Evolutionary conservation across 2,888 invertebrate genomes (phyloP).

Genomic region (Himalopsyche anomala): DNA sequence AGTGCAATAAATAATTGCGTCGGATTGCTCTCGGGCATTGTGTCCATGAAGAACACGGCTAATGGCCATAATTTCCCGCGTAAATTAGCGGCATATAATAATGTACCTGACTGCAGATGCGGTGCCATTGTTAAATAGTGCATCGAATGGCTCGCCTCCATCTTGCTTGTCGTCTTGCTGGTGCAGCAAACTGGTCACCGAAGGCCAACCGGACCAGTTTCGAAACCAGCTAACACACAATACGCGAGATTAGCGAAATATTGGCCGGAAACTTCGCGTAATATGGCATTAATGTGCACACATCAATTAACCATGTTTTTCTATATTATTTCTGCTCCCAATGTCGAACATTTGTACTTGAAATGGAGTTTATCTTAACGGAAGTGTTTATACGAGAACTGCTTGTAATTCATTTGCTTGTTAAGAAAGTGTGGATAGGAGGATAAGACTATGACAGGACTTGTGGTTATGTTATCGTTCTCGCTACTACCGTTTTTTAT

Average conservation of each 20-base stretch:
- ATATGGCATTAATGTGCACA: background rate
- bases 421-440: no score
- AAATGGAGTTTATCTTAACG: no score
- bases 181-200: conserved; percentile 28
- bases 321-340: no score
- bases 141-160: conserved; percentile 43
- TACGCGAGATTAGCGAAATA: background rate
- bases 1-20: conserved; percentile 26
- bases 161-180: conserved; percentile 13
- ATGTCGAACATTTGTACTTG: no score
- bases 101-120: conserved; percentile 36
- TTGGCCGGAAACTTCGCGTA: background rate
- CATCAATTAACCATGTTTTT: no score
- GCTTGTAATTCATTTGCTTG: no score
- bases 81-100: conserved; percentile 36
- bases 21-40: conserved; percentile 23
- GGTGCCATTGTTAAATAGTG: conserved; percentile 45
- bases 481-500: no score
- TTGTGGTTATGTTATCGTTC: no score
- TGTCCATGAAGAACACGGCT: conserved; percentile 34
- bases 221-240: background rate
- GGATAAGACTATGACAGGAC: no score
- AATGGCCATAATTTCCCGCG: conserved; percentile 28
- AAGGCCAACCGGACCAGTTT: conserved; percentile 34
- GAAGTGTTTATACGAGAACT: no score